Evolutionary conservation across 2,113 vertebrate genomes (phyloP), one percentile per base, ranked within the genome.

Genomic region (Pipa parva): DNA sequence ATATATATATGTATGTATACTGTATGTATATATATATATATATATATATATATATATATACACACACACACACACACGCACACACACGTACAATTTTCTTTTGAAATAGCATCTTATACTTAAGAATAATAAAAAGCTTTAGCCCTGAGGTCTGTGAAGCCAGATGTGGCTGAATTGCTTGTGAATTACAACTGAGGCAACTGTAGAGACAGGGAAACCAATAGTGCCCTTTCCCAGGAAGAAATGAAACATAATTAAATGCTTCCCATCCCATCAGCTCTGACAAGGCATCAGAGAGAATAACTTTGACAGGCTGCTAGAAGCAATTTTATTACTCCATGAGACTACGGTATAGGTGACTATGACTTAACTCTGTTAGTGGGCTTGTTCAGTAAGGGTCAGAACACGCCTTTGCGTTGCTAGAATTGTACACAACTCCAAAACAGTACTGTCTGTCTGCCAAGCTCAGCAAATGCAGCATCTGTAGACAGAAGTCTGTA

Each of bases 211-310:
- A 57, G 8, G 3, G 11, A 57, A 7, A 18, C 18, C 31, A 27
- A 57, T n/a, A 20, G 55, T 57, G 29, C 20, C 15, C 55, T 57
- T 57, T 57, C 55, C 55, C 29, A 12, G 10, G 29, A 33, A 29
- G 28, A 57, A 33, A 57, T 36, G 20, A 57, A 33, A 36, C 55
- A 36, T 12, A 57, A 36, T 36, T 57, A 29, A 31, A 22, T 33
- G 29, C 28, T n/a, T 36, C 28, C 24, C 26, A 12, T 29, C 20
- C 28, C 55, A 20, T 57, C 18, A 36, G 18, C 55, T 57, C 4
- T 57, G 55, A 57, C 28, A 36, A 26, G 29, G 18, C 10, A 57
- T 28, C 28, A 36, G 2, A 15, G 18, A 36, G 52, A 56, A 9
- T n/a, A 18, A n/a, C 18, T 20, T 18, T 36, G 9, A 57, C n/a